Evolutionary conservation across 2,888 invertebrate species (phyloP), one percentile per base, ranked within the genome.

Genomic region (Sussaba pulchella): DNA sequence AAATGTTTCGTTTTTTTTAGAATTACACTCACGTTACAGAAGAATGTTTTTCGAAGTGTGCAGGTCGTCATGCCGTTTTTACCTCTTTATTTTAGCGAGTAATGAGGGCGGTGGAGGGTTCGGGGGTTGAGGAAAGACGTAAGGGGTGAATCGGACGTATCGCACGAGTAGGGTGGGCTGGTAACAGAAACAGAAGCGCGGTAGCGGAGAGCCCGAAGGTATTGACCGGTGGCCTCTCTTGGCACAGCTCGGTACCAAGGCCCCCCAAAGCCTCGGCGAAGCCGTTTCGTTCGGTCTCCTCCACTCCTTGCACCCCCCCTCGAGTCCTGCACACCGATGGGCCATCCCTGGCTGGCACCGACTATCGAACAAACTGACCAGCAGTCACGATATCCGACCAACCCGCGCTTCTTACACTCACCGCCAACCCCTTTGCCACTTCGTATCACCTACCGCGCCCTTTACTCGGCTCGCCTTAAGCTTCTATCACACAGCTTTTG

Each of bases 341-440:
- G 89, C 89, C 87, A 90, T 88, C 90, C 85, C 90, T 89, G 90
- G 89, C 91, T 91, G 91, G 92, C 90, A 92, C 92, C 91, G 85
- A 91, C 91, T 92, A 92, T 92, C 90, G 92, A 92, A 92, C 92
- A 92, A 92, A 92, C 92, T 92, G 92, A 92, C 92, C 92, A 92
- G 89, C 90, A 91, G 92, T 92, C 91, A 92, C 91, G 91, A 92
- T 91, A 91, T 90, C 90, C 88, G 71, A 86, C 83, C 82, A 6
- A 76, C 77, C 78, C 71, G 66, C 64, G n/a, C 64, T 36, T 6
- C 63, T 61, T 63, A 47, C 10, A 10, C 59, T 47, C 71, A 12
- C 57, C 39, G 41, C 31, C 21, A 14, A 47, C 71, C 41, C 39
- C 70, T 70, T 26, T 61, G 17, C 70, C 69, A 45, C 54, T 63